Conservation (phyloP, 2,888 invertebrate genomes). For the Diplazon laetatorius region DNA sequence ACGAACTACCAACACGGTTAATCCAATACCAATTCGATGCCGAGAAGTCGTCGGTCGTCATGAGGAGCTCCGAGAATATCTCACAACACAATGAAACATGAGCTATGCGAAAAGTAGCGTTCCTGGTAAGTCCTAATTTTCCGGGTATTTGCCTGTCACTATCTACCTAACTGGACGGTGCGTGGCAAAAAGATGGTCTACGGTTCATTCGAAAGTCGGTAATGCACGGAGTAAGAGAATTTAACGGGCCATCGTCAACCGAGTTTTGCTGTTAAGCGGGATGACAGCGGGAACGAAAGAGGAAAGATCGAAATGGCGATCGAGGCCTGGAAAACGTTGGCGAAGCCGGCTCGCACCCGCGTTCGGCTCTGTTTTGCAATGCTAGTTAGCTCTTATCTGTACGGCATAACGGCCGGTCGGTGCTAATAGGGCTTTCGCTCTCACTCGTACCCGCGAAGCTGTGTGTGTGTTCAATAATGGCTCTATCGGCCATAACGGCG, state of each 20-base stretch:
- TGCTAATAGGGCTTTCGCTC: constrained; percentile 63
- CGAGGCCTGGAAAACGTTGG: constrained; percentile 18
- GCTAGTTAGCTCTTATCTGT: constrained; percentile 68
- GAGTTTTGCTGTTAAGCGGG: background rate
- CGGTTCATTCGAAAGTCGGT: constrained; percentile 20
- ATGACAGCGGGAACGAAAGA: constrained; percentile 30
- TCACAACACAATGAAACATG: no score
- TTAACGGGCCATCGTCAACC: constrained; percentile 26
- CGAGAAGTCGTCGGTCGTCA: constrained; percentile 70
- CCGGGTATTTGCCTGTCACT: no score
- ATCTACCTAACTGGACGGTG: background rate
- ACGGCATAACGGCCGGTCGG: constrained; percentile 43
- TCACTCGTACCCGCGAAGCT: constrained; percentile 35
- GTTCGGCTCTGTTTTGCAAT: constrained; percentile 69
- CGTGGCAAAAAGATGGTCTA: background rate
- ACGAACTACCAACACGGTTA: constrained; percentile 74
- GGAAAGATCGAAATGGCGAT: constrained; percentile 37
- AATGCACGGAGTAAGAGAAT: constrained; percentile 28
- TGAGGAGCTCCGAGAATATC: constrained; percentile 25
- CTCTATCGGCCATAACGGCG: constrained; percentile 65
- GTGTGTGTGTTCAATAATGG: constrained; percentile 68
- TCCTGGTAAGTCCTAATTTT: no score
- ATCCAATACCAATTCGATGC: constrained; percentile 79
- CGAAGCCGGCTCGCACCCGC: constrained; percentile 4
- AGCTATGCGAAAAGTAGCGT: no score